These are phyloP conservation scores for Eubucco bourcierii DNA, from an alignment of 2,113 vertebrate species.

Conservation along the genomic window DNA sequence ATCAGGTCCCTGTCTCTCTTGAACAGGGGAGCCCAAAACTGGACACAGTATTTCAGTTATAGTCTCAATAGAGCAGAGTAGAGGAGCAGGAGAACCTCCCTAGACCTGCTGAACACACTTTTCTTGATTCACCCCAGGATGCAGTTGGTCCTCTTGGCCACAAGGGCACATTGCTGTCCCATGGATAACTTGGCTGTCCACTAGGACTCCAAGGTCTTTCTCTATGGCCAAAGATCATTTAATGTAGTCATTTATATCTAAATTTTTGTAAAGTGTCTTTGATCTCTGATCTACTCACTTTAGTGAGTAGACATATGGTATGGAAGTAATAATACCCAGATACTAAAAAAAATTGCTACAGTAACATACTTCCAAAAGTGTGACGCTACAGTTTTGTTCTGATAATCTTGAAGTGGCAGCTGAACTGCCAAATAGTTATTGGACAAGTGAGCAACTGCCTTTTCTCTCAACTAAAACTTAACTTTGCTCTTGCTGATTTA, in stretches of 20 bases:
- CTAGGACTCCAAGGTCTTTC: no score
- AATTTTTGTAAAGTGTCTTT: neutral
- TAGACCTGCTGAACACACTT: no score
- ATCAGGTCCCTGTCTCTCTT: no score
- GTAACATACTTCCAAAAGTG: neutral
- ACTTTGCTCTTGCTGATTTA: neutral
- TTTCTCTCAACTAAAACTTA: neutral
- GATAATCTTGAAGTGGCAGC: neutral
- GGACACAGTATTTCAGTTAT: no score
- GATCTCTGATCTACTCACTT: neutral
- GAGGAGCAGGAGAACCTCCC: no score
- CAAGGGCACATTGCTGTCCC: no score
- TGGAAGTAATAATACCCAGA: neutral
- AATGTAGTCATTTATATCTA: neutral
- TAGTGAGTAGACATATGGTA: neutral
- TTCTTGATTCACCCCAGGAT: no score
- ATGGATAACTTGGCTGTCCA: no score
- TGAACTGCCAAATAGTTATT: neutral
- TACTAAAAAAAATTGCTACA: neutral
- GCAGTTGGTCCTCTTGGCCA: no score
- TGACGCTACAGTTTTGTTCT: neutral
- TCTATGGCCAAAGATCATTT: neutral
- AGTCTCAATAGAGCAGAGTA: no score
- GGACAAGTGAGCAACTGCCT: neutral
- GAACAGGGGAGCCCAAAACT: no score